These are phyloP conservation scores for Caenorhabditis brenneri DNA, from an alignment of 1,140 invertebrate species.

Conservation along the genomic window DNA sequence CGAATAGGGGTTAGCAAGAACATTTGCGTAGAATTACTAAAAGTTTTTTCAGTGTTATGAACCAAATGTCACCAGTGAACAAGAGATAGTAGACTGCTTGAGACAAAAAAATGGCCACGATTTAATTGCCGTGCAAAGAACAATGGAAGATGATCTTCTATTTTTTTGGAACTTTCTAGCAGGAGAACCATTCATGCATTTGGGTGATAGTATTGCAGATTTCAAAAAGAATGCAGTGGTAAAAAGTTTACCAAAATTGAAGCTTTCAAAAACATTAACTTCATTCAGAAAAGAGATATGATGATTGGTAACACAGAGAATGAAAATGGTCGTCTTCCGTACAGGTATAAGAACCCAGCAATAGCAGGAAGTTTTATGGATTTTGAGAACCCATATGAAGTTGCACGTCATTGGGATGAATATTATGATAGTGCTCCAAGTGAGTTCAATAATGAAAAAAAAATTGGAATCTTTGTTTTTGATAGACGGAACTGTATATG, in stretches of 20 bases:
- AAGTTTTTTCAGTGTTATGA: not conserved
- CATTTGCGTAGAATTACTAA: not conserved
- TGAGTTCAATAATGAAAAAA: not conserved
- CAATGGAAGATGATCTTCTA: not conserved
- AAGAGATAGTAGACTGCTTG: not conserved
- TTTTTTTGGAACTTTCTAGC: slow-evolving; percentile 7
- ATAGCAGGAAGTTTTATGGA: slow-evolving; percentile 18
- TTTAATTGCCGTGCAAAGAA: not conserved
- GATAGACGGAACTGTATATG: not conserved
- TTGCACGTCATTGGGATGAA: not conserved
- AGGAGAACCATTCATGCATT: slow-evolving; percentile 15
- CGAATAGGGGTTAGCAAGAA: not conserved
- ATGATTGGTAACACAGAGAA: not conserved
- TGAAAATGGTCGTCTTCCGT: not conserved
- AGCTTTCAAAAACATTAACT: not conserved
- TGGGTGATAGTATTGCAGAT: not conserved
- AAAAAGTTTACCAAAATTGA: not conserved
- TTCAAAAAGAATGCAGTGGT: slow-evolving; percentile 16
- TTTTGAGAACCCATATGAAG: slow-evolving; percentile 25
- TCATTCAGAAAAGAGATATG: not conserved
- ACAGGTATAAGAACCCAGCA: not conserved
- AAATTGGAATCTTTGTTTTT: not conserved
- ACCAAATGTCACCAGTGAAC: not conserved
- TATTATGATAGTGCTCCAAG: not conserved
- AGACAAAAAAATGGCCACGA: not conserved